phyloP scores from a whole-genome alignment of 2,797 vertebrate species.

The Pangasius mekongensis region DNA sequence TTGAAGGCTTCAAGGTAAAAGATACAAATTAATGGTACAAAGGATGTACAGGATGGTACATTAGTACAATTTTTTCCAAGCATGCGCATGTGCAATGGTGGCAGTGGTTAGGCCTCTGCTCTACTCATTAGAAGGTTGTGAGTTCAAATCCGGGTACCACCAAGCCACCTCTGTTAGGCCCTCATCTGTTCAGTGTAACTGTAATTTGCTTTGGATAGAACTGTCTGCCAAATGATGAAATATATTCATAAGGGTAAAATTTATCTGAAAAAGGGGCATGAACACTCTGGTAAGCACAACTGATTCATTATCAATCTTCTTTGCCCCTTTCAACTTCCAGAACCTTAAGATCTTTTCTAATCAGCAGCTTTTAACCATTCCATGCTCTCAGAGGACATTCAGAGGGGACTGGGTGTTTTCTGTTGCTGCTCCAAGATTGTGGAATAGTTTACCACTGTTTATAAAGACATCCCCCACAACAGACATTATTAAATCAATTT shows the following conservation, averaged over 20 bases:
- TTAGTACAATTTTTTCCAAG: not conserved
- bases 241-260: not conserved
- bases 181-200: not conserved
- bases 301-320: not conserved
- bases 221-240: not conserved
- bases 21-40: not conserved
- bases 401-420: not conserved
- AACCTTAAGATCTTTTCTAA: not conserved
- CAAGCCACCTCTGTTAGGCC: not conserved
- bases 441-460: not conserved
- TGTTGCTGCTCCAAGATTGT: not conserved
- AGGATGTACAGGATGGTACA: not conserved
- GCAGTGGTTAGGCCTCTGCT: not conserved
- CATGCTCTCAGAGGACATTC: not conserved
- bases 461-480: not conserved
- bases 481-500: not conserved
- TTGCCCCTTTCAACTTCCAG: not conserved
- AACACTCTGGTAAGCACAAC: not conserved
- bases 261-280: not conserved
- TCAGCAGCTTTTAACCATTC: not conserved
- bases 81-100: not conserved
- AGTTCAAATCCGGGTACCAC: not conserved
- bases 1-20: not conserved
- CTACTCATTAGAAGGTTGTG: not conserved
- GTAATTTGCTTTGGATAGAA: not conserved